Base-by-base conservation (phyloP, 2,888 invertebrate species). In the Nomada fucata region DNA sequence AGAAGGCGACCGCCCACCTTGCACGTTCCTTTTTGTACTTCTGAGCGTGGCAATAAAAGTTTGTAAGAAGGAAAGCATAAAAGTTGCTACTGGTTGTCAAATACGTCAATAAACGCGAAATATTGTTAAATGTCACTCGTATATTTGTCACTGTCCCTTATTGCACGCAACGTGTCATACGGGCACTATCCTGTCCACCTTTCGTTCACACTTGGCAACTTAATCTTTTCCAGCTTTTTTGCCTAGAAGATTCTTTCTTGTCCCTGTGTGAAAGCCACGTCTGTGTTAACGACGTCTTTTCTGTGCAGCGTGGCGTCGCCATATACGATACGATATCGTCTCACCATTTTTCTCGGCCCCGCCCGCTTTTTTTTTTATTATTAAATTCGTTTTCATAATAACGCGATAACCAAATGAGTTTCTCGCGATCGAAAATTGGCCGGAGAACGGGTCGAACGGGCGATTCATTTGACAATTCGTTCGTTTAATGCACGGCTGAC, bases 141-240 rank as follows among this genome's bases (percentile, higher is more conserved):
- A 26, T 36, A 78, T 55, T 50, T 47, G 52, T 11, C 15, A 52
- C 20, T 7, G 29, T 29, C n/a, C 44, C 3, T 26, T 57, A 13
- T 42, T 53, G 15, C 2, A 1, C 18, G 15, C 11, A 55, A 50
- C 57, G 2, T 11, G 20, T 36, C 42, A 5, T 29, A 52, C 36
- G 50, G 9, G 13, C 42, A 20, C 4, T 29, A 44, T 23, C 47
- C 11, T 47, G 47, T 52, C 29, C 50, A 20, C 11, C 29, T 59
- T 55, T 50, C 64, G 53, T 11, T 52, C 63, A 29, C 50, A 63
- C 29, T 57, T 15, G 15, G 52, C 44, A 42, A 79, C 36, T 60
- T 44, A 50, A 79, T 67, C 61, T 65, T 29, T 23, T 44, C 42
- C 23, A 72, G 52, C 23, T 64, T 71, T 63, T 47, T 72, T 50